Evolutionary conservation across 2,113 vertebrate genomes (phyloP).

Genomic region (Nannobrachium achirus): DNA sequence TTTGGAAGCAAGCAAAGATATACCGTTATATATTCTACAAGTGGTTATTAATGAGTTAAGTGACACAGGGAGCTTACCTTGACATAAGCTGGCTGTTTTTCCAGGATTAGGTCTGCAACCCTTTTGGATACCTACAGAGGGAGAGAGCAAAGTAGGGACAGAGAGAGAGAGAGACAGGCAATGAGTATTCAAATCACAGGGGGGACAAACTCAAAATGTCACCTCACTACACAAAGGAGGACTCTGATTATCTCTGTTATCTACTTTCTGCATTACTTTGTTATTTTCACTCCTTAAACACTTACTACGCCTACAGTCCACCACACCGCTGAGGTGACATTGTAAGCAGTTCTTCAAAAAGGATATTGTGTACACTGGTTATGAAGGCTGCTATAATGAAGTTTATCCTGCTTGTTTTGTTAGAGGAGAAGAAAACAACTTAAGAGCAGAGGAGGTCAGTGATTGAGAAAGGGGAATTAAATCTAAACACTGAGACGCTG

Average conservation of each 20-base stretch:
- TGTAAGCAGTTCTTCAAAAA: conserved; percentile 27
- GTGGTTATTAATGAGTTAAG: rapidly evolving
- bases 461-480: too few relatives aligned
- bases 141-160: conserved; percentile 8
- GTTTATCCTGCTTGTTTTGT: conserved; percentile 9
- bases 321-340: conserved; percentile 11
- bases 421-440: not conserved
- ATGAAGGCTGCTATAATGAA: not conserved
- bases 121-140: conserved; percentile 93
- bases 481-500: too few relatives aligned
- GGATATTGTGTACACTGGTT: not conserved
- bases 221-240: conserved; percentile 18
- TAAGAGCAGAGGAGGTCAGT: not conserved
- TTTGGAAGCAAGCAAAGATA: not conserved
- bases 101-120: conserved; percentile 97
- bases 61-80: conserved; percentile 84
- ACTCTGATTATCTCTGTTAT: conserved; percentile 24
- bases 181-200: not conserved
- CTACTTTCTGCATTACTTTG: conserved; percentile 8
- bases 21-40: not conserved
- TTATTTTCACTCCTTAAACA: not conserved
- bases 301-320: not conserved
- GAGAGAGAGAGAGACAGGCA: not conserved
- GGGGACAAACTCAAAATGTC: conserved; percentile 33
- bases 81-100: conserved; percentile 97